A percentile compares a stretch with the other conserved stretches of the same genome.
Conservation (phyloP, 1,140 invertebrate species). For the Mizuhopecten yessoensis region DNA sequence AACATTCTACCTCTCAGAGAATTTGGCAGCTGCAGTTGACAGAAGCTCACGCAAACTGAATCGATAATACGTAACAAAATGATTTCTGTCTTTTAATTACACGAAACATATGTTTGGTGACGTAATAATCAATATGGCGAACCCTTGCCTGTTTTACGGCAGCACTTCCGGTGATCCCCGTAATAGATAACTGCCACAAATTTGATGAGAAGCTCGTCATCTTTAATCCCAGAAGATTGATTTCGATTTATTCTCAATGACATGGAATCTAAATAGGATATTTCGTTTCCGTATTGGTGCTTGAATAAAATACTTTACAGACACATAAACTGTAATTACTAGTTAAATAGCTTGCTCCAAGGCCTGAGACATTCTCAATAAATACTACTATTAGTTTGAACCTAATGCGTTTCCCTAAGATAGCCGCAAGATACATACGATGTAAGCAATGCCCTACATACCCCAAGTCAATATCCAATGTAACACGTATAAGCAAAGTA, state of each 20-base stretch:
- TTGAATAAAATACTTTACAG: slow-evolving; percentile 13
- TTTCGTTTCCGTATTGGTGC: slow-evolving; percentile 25
- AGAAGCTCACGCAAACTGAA: not conserved
- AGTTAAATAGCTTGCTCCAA: not conserved
- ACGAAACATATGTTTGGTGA: not conserved
- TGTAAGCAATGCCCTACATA: not conserved
- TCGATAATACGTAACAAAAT: slow-evolving; percentile 35
- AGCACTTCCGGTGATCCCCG: slow-evolving; percentile 17
- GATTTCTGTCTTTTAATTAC: slow-evolving; percentile 33
- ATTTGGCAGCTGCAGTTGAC: slow-evolving; percentile 37
- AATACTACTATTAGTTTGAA: not conserved
- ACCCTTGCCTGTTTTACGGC: not conserved
- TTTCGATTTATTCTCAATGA: slow-evolving; percentile 39
- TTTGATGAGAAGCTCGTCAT: slow-evolving; percentile 23
- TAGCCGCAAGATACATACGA: not conserved
- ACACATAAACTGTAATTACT: slow-evolving; percentile 32
- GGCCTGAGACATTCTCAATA: not conserved
- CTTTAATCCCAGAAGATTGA: slow-evolving; percentile 9
- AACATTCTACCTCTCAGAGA: slow-evolving; percentile 22
- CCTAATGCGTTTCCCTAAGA: not conserved
- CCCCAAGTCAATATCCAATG: too few relatives aligned
- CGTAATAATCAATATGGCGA: slow-evolving; percentile 38
- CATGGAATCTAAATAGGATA: slow-evolving; percentile 12
- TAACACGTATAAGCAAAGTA: too few relatives aligned
- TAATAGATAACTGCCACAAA: slow-evolving; percentile 27